These are phyloP conservation scores for Ivindomyrus marchei DNA, from an alignment of 2,113 vertebrate species.

Conservation along the genomic window DNA sequence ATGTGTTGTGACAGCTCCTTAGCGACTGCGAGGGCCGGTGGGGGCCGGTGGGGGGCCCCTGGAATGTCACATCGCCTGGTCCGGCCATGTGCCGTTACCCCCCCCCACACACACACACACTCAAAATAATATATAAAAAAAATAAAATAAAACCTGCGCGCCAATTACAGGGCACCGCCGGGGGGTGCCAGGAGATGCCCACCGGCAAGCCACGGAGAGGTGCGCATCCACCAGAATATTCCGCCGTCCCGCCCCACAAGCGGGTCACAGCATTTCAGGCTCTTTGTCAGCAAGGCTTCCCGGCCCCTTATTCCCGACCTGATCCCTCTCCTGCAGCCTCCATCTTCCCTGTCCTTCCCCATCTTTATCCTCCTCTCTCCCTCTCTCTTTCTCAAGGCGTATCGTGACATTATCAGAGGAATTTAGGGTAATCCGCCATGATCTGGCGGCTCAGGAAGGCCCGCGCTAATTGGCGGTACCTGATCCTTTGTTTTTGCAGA, in stretches of 20 bases:
- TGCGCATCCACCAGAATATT: constrained; percentile 45
- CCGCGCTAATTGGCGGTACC: constrained; percentile 72
- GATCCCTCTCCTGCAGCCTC: neutral
- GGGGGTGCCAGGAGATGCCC: constrained; percentile 88
- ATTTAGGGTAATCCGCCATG: constrained; percentile 68
- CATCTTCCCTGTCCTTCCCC: neutral
- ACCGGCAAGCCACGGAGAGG: constrained; percentile 67
- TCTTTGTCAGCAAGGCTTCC: constrained; percentile 23
- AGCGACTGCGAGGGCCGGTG: constrained; percentile 79
- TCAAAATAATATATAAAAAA: constrained; percentile 3
- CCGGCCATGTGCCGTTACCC: constrained; percentile 76
- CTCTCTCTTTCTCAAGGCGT: constrained; percentile 58
- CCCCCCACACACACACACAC: constrained; percentile 31
- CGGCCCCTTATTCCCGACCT: neutral
- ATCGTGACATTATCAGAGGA: constrained; percentile 65
- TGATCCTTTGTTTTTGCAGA: constrained; percentile 47
- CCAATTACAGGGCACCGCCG: constrained; percentile 96
- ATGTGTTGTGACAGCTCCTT: constrained; percentile 95
- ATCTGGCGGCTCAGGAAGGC: constrained; percentile 63
- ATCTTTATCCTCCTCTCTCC: constrained; percentile 31
- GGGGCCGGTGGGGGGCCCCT: constrained; percentile 51
- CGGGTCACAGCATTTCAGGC: constrained; percentile 46
- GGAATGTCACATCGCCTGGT: constrained; percentile 85
- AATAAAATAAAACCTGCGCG: constrained; percentile 62
- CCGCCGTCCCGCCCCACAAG: constrained; percentile 43